Conservation (phyloP, 2,113 vertebrate genomes). For the Mastomys coucha region DNA sequence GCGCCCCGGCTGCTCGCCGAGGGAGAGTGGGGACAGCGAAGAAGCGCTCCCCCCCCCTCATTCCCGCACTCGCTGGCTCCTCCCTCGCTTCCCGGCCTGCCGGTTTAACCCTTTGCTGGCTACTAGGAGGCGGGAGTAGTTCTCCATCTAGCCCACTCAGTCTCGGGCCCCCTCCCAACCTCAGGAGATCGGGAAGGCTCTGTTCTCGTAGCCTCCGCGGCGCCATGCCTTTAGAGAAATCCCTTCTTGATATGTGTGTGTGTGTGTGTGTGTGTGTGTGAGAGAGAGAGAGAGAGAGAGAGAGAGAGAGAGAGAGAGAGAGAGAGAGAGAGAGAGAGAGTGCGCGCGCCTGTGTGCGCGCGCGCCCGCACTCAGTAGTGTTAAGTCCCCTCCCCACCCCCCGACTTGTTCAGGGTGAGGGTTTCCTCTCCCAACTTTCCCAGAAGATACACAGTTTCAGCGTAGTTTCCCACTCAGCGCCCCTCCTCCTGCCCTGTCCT, state of each 20-base stretch:
- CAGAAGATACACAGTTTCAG: neutral
- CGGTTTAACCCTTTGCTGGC: conserved; percentile 77
- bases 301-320: too few species aligned
- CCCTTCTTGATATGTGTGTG: neutral
- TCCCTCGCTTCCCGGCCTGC: conserved; percentile 66
- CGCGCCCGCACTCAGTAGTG: neutral
- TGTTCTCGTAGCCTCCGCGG: neutral
- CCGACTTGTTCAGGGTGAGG: neutral
- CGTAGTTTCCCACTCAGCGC: neutral
- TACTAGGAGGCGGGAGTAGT: conserved; percentile 49
- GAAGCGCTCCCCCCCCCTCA: conserved; percentile 64
- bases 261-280: neutral
- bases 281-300: too few species aligned
- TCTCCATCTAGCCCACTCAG: neutral
- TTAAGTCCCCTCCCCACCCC: neutral
- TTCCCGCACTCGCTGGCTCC: conserved; percentile 79
- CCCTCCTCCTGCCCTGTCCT: neutral
- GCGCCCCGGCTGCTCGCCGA: conserved; percentile 67
- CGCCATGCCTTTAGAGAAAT: neutral
- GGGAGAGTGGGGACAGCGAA: conserved; percentile 77
- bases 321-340: too few species aligned
- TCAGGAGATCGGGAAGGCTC: neutral
- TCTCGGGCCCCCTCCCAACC: neutral
- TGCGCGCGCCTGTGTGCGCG: neutral
- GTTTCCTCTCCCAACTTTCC: neutral